Percentiles rank a stretch among this genome's conserved stretches.
phyloP scores from a whole-genome alignment of 2,113 vertebrate species.

The Calypte anna region DNA sequence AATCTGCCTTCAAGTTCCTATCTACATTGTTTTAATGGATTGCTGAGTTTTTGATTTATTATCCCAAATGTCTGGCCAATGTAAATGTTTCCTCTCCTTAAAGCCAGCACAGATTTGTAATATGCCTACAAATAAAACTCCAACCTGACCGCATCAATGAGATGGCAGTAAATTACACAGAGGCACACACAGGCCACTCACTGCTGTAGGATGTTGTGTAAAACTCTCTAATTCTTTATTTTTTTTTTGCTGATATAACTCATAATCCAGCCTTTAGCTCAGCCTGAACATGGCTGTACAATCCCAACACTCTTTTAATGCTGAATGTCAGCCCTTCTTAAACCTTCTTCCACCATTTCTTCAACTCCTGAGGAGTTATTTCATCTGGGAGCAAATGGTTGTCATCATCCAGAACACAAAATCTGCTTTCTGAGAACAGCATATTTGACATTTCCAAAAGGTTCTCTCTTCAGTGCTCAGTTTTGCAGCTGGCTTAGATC shows the following conservation, averaged over 20 bases:
- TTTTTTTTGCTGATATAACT: neutral
- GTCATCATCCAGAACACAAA: neutral
- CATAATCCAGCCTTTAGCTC: neutral
- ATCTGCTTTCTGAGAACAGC: neutral
- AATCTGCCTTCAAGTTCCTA: neutral
- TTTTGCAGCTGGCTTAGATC: neutral
- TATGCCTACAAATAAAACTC: constrained; percentile 18
- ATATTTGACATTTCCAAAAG: neutral
- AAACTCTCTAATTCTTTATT: neutral
- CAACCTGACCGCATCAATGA: constrained; percentile 42
- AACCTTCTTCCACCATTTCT: neutral
- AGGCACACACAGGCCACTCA: neutral
- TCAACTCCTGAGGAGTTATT: neutral
- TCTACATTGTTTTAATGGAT: constrained; percentile 2
- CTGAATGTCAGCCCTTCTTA: neutral
- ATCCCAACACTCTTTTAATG: neutral
- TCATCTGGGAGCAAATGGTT: neutral
- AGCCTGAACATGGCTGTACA: accelerated
- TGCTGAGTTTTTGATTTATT: constrained; percentile 61
- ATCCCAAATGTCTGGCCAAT: constrained; percentile 20
- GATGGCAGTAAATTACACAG: neutral
- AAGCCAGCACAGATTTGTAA: constrained; percentile 48
- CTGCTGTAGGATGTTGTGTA: neutral
- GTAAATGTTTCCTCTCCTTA: constrained; percentile 61
- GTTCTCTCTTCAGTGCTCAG: neutral